Evolutionary conservation across 2,797 vertebrate species (phyloP), one percentile per base, ranked within the genome.

Genomic region (Smutsia temminckii): DNA sequence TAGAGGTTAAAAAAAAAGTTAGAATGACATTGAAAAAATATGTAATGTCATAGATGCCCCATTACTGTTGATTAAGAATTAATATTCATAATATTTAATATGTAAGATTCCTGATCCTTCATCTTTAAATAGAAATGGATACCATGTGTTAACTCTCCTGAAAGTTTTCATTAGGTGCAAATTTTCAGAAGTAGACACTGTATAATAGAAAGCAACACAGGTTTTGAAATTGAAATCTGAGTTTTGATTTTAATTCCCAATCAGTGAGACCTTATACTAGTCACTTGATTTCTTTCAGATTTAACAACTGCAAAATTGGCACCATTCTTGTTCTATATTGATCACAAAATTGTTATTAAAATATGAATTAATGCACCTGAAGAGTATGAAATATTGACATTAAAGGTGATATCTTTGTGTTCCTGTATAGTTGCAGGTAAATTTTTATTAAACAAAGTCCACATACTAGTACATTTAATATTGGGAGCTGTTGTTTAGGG

Each of bases 241-340:
- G 46, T 92, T 92, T 92, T 51, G 3, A 69, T 79, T 95, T 86
- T 78, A 57, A 86, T 92, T 89, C 27, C 57, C 29, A 77, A 40
- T 53, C 18, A 51, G 4, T 32, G 32, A 34, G 20, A 72, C 4
- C 3, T 71, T 66, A 37, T n/a, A 68, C 1, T 42, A 20, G 7
- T 80, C n/a, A 66, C 68, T 78, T 77, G 34, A 49, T 74, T 94
- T 78, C 53, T 79, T 17, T 74, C 49, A 64, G 34, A 57, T 69
- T 90, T 29, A 25, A 18, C 17, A 93, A 17, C 17, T 68, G 49
- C n/a, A 87, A 71, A 69, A 72, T 74, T 55, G 59, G 29, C 34
- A 84, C 17, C 4, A 49, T 53, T 88, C 23, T 55, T 68, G 3
- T 21, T 69, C 12, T 74, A 21, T 46, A n/a, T 17, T 78, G 34